These are phyloP conservation scores for Drosophila sucinea DNA, from an alignment of 1,140 invertebrate species.

Conservation along the genomic window DNA sequence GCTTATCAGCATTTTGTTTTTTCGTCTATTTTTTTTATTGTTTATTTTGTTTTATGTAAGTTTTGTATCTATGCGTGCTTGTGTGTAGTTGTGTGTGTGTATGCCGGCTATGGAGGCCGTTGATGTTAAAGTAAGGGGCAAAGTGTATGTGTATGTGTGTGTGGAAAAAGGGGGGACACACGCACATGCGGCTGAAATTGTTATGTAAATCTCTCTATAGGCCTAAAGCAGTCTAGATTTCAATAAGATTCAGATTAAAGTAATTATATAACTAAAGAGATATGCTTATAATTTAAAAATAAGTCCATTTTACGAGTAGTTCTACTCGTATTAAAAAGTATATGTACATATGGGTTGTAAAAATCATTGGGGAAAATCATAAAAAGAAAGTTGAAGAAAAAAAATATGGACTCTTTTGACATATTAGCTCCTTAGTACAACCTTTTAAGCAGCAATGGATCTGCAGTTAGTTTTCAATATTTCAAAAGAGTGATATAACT, in stretches of 20 bases:
- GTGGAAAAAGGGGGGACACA: slow-evolving; percentile 22
- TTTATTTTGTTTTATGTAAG: slow-evolving; percentile 14
- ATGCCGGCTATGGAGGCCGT: neutral
- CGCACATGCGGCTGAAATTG: slow-evolving; percentile 28
- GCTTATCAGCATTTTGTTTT: slow-evolving; percentile 9
- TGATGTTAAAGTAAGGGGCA: slow-evolving; percentile 1
- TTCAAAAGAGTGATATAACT: no score
- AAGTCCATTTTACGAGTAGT: no score
- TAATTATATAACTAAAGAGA: neutral
- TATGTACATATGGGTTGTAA: no score
- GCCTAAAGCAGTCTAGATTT: neutral
- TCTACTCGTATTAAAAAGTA: no score
- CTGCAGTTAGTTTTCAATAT: no score
- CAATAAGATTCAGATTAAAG: neutral
- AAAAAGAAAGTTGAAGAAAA: no score
- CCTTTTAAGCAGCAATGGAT: no score
- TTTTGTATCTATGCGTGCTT: neutral
- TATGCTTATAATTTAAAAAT: neutral
- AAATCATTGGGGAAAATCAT: no score
- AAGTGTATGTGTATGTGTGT: neutral
- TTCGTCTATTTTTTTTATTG: slow-evolving; percentile 1
- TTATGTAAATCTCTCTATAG: slow-evolving; percentile 56
- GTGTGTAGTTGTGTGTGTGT: slow-evolving; percentile 5
- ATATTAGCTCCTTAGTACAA: no score
- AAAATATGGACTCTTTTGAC: no score